Base-by-base conservation (phyloP, 2,888 invertebrate genomes). In the Charanyca ferruginea region DNA sequence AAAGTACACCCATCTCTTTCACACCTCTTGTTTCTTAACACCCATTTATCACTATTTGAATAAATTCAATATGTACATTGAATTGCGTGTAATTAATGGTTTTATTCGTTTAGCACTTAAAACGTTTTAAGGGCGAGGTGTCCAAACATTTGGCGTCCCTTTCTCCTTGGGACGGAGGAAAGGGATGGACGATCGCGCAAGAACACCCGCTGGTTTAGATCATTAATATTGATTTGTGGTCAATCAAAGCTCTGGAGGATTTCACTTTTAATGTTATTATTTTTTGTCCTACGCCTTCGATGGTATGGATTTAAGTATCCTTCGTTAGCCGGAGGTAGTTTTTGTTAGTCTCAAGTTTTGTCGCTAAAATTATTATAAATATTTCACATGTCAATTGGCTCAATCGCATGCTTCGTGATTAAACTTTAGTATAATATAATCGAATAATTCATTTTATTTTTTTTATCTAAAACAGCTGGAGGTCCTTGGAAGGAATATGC, bases 181-280 rank as follows among this genome's bases (percentile, higher is more conserved):
- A 83, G 85, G 84, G 91, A 94, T 68, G 75, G 80, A 61, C 64
- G 75, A 87, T 81, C 80, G 81, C 80, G 83, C 81, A 86, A 88
- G 94, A 89, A 92, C 95, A 88, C 95, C 94, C 93, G 95, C 94
- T 94, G 95, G 82, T 79, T 91, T 83, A 86, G 90, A 94, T 95
- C 96, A 96, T 96, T 96, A 96, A 96, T 96, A 95, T 95, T 96
- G 95, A 96, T 96, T 96, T 96, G 95, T 95, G 95, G 96, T 95
- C 95, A 96, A 96, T 96, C 95, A 95, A 93, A 94, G 93, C 89
- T 89, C 89, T 91, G 83, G 90, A 93, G 94, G 93, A 94, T 95
- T 95, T 94, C 91, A 93, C 93, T 95, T 94, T 95, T 94, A 94
- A 93, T 93, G 90, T 91, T 91, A 85, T 89, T 90, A 89, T 93